phyloP scores from a whole-genome alignment of 2,797 vertebrate genomes.

The Spinibarbus caldwelli region DNA sequence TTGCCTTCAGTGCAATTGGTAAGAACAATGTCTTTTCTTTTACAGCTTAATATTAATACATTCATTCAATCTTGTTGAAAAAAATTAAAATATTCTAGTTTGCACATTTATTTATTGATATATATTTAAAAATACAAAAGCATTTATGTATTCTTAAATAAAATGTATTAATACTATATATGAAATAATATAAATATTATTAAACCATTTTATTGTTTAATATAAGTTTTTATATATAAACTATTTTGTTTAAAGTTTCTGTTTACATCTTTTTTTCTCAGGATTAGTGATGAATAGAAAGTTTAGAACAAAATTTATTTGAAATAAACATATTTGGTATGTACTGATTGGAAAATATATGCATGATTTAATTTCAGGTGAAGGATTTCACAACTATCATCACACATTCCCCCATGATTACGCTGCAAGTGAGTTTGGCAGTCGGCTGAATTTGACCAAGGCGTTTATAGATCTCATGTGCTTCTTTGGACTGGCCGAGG shows the following conservation, averaged over 20 bases:
- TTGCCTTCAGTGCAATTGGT: conserved; percentile 90
- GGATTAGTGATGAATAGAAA: not conserved
- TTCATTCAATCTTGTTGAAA: not conserved
- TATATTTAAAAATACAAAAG: not conserved
- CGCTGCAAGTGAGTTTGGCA: conserved; percentile 90
- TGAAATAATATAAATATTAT: not conserved
- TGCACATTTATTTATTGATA: not conserved
- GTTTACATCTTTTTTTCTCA: not conserved
- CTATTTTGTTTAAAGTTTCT: too few species aligned
- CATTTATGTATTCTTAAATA: not conserved
- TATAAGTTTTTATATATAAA: too few species aligned
- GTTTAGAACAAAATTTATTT: not conserved
- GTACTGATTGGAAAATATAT: conserved; percentile 4
- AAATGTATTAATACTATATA: not conserved
- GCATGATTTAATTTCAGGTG: conserved; percentile 77
- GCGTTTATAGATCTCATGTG: conserved; percentile 92
- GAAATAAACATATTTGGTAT: not conserved
- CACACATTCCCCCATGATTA: conserved; percentile 95
- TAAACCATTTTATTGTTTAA: not conserved
- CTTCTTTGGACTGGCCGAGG: conserved; percentile 84
- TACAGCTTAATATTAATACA: not conserved
- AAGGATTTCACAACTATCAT: conserved; percentile 98
- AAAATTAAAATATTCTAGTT: not conserved
- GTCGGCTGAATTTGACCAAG: conserved; percentile 88
- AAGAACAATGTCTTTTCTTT: conserved; percentile 50